These are phyloP conservation scores for Formica selysi DNA, from an alignment of 1,140 invertebrate genomes.

Conservation along the genomic window DNA sequence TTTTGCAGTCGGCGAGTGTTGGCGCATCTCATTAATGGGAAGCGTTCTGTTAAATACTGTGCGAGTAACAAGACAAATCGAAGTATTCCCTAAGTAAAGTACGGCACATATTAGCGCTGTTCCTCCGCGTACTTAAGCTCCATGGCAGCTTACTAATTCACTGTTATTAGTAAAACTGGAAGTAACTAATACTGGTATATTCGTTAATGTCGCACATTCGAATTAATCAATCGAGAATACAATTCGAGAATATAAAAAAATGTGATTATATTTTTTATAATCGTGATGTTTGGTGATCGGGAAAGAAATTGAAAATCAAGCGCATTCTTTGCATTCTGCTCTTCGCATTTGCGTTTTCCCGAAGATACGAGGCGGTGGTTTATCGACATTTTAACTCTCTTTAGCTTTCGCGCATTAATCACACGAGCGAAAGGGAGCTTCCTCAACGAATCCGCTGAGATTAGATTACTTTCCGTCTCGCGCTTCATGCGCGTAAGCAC, in stretches of 20 bases:
- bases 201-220: background rate
- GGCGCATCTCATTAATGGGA: conserved; percentile 52
- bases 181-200: background rate
- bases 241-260: background rate
- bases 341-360: background rate
- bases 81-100: conserved; percentile 3
- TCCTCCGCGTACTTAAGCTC: background rate
- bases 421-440: conserved; percentile 9
- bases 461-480: conserved; percentile 41
- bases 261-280: background rate
- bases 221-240: background rate
- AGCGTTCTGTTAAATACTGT: conserved; percentile 39
- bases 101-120: background rate
- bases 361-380: background rate
- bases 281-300: background rate
- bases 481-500: conserved; percentile 16
- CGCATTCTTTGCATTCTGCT: background rate
- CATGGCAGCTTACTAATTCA: background rate
- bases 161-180: background rate
- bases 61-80: conserved; percentile 35
- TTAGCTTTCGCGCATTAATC: conserved; percentile 31
- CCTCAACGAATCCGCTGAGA: conserved; percentile 23
- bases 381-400: conserved; percentile 18
- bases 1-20: conserved; percentile 55
- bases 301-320: background rate